phyloP scores from a whole-genome alignment of 2,797 vertebrate species.

The Eremophila alpestris region DNA sequence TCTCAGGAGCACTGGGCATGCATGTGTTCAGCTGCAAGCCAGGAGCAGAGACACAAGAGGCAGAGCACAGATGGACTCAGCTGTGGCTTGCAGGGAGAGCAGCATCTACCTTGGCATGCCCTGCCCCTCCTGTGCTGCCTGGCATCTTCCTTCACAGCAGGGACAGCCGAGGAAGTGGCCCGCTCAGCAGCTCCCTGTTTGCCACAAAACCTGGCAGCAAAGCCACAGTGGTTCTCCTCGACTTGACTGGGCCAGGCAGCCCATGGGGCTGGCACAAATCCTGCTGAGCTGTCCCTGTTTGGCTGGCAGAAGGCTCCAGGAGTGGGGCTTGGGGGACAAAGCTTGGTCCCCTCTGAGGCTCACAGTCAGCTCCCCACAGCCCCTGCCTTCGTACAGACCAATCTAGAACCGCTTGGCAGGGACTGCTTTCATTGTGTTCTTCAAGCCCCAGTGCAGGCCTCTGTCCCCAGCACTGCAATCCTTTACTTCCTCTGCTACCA shows the following conservation, averaged over 20 bases:
- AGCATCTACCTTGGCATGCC: background rate
- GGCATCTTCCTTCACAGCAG: background rate
- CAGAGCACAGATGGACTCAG: background rate
- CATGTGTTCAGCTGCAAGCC: background rate
- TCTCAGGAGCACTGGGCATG: background rate
- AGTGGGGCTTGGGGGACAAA: background rate
- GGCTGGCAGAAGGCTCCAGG: background rate
- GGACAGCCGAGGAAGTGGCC: background rate
- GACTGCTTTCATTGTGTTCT: background rate
- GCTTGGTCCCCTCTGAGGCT: rapidly evolving
- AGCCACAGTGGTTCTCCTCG: rapidly evolving
- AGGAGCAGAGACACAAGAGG: background rate
- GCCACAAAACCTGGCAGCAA: background rate
- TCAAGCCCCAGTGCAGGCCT: background rate
- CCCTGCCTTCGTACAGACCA: too few species aligned
- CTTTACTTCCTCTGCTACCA: background rate
- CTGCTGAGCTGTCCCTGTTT: background rate
- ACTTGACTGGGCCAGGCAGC: background rate
- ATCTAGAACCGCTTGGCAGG: background rate
- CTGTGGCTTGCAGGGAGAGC: background rate
- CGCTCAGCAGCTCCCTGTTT: background rate
- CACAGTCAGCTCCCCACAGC: background rate
- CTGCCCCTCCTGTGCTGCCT: background rate
- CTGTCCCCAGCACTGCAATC: background rate
- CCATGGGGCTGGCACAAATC: background rate